A percentile compares a stretch with the other conserved stretches of the same genome.
These are phyloP conservation scores for Spinus pinus DNA, from an alignment of 2,797 vertebrate genomes.

Conservation along the genomic window DNA sequence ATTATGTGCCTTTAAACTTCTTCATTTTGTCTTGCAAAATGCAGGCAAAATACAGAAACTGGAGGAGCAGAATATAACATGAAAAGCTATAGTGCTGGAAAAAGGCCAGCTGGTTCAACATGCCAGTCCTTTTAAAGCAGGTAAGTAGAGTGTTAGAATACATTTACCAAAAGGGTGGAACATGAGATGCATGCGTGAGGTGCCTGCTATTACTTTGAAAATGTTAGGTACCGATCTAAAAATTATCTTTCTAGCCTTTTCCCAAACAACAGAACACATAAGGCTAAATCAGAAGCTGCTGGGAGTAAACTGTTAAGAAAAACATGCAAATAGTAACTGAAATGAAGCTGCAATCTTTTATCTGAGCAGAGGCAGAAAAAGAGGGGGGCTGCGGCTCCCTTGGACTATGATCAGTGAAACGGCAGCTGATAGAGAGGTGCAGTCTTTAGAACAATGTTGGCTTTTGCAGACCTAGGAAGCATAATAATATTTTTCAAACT, in stretches of 20 bases:
- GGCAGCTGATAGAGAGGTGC: slow-evolving; percentile 43
- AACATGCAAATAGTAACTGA: slow-evolving; percentile 8
- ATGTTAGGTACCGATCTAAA: background rate
- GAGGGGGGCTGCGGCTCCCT: slow-evolving; percentile 6
- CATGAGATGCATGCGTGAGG: background rate
- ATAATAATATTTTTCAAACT: slow-evolving; percentile 33
- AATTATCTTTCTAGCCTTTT: background rate
- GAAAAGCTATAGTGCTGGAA: slow-evolving; percentile 19
- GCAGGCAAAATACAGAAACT: background rate
- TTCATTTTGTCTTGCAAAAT: slow-evolving; percentile 19
- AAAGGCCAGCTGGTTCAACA: slow-evolving; percentile 56
- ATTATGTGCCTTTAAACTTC: slow-evolving; percentile 39
- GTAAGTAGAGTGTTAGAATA: slow-evolving; percentile 52
- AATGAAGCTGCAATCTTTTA: slow-evolving; percentile 15
- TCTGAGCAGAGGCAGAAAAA: slow-evolving; percentile 10
- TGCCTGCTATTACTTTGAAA: slow-evolving; percentile 30
- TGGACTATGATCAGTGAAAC: slow-evolving; percentile 5
- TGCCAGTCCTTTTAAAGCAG: slow-evolving; percentile 44
- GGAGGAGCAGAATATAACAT: slow-evolving; percentile 41
- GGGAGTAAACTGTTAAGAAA: slow-evolving; percentile 3
- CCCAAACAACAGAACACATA: background rate
- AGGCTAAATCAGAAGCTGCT: slow-evolving; percentile 21
- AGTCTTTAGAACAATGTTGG: slow-evolving; percentile 18
- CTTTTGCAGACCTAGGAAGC: slow-evolving; percentile 22
- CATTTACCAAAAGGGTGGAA: slow-evolving; percentile 45